Base-by-base conservation (phyloP, 2,113 vertebrate genomes). In the Hypomesus transpacificus region DNA sequence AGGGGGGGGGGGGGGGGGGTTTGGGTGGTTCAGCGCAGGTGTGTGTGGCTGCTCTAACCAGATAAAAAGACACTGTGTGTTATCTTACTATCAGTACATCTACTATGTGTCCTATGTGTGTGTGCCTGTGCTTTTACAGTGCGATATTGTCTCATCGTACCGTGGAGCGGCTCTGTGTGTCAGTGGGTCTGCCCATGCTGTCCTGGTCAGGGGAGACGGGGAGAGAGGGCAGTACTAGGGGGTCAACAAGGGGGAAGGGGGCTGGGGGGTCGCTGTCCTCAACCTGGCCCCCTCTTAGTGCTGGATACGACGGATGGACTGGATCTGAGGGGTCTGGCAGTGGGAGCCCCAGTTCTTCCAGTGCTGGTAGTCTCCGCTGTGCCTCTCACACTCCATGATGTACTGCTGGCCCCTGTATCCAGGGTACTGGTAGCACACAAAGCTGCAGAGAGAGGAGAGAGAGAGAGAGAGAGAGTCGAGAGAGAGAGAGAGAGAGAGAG, bases 391-490 rank as follows among this genome's bases (percentile, higher is more conserved):
- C 89, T 92, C 92, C 92, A 92, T 92, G 85, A 93, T 93, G 88
- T 93, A 93, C 89, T 93, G 92, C 86, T 92, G 89, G 62, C 92
- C 92, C 68, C 90, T 92, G 88, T 93, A 93, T 67, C 92, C 92
- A 1, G 92, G 88, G 80, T 85, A 89, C 89, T 93, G 90, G 85
- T 93, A 93, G 89, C 92, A 93, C 81, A 93, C 92, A 28, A 91
- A 93, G 76, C 92, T 93, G 80, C 5, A 62, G 64, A 69, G 17
- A 24, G 59, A 28, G 57, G 57, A 69, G 3, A 34, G 53, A 65
- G 17, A 46, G n/a, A n/a, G n/a, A n/a, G n/a, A 62, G 64, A 69
- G 17, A 24, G 59, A 28, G n/a, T n/a, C 52, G 7, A 26, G 51
- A 53, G 2, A 53, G 9, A 11, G 51, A 2, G 4, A 31, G 28